Base-by-base conservation (phyloP, 1,140 invertebrate genomes). In the Doryteuthis pealeii region DNA sequence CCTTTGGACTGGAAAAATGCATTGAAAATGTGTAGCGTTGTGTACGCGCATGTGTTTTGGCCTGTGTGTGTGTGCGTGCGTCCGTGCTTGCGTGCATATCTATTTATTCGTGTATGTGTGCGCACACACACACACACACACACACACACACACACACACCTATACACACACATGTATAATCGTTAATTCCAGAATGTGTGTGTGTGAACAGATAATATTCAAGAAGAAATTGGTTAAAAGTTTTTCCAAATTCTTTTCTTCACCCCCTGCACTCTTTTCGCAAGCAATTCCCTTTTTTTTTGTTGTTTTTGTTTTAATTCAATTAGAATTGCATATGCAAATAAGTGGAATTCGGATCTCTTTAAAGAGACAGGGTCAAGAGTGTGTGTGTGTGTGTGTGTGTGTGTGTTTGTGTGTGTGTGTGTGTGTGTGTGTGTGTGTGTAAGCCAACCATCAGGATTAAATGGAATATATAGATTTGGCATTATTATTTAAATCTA, bases 391-490 rank as follows among this genome's bases (percentile, higher is more conserved):
- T 49, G 45, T 49, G 45, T 49, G 18, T 49, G 45, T 49, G 45
- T 49, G 45, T 49, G 45, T 49, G n/a, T n/a, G n/a, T n/a, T n/a
- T n/a, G n/a, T 49, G 45, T 49, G 45, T 49, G 45, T 49, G 45
- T 49, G n/a, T n/a, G n/a, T n/a, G n/a, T n/a, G n/a, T n/a, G n/a
- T n/a, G n/a, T n/a, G n/a, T n/a, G n/a, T n/a, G n/a, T n/a, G n/a
- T n/a, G n/a, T n/a, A n/a, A n/a, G n/a, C n/a, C n/a, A n/a, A n/a
- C n/a, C n/a, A n/a, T n/a, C n/a, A n/a, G n/a, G n/a, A n/a, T n/a
- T n/a, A n/a, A n/a, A n/a, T n/a, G n/a, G n/a, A n/a, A n/a, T n/a
- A n/a, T n/a, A n/a, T n/a, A n/a, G n/a, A n/a, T n/a, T n/a, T n/a
- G n/a, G n/a, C n/a, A n/a, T n/a, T n/a, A n/a, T n/a, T n/a, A n/a